Base-by-base conservation (phyloP, 2,888 invertebrate genomes). In the Choristoneura rosaceana region DNA sequence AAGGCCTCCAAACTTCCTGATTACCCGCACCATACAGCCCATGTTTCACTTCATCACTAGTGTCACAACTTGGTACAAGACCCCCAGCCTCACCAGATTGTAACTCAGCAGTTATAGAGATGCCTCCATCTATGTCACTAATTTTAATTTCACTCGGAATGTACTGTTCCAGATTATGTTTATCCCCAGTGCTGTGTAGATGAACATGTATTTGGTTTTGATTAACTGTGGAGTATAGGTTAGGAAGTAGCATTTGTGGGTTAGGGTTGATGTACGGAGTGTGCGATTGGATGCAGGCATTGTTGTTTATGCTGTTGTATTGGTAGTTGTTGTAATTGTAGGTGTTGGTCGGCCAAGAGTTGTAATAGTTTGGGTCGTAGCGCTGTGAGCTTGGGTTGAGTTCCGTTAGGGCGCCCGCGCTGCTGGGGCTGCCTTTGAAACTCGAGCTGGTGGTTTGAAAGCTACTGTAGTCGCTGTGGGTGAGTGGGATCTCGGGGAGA, bases 191-290 rank as follows among this genome's bases (percentile, higher is more conserved):
- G 65, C 96, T 95, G 87, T 97, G 97, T 41, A 97, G 88, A 82
- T 97, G 97, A 33, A 97, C 95, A 84, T 98, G 97, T 75, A 97
- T 97, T 93, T 97, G 97, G 87, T 97, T 97, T 88, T 97, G 97
- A 86, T 97, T 97, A 69, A 97, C 97, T 34, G 97, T 97, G 58
- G 97, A 97, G 87, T 97, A 97, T 0, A 97, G 92, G 81, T 97
- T 97, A 0, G 97, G 97, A 0, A 97, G 95, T 25, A 97, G 96
- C 96, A 97, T 96, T 71, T 96, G 95, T 2, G 96, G 95, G 69
- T 92, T 92, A 0, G 96, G 95, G 78, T 95, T 95, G 73, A 95
- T 94, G 87, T 96, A 96, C 4, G 95, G 92, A 76, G 96, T 94
- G 80, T 96, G 96, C 8, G 94, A 89, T 75, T 94, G 94, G 65